A percentile compares a stretch with the other conserved stretches of the same genome.
Conservation (phyloP, 2,797 vertebrate genomes). For the Enteromius fasciolatus region DNA sequence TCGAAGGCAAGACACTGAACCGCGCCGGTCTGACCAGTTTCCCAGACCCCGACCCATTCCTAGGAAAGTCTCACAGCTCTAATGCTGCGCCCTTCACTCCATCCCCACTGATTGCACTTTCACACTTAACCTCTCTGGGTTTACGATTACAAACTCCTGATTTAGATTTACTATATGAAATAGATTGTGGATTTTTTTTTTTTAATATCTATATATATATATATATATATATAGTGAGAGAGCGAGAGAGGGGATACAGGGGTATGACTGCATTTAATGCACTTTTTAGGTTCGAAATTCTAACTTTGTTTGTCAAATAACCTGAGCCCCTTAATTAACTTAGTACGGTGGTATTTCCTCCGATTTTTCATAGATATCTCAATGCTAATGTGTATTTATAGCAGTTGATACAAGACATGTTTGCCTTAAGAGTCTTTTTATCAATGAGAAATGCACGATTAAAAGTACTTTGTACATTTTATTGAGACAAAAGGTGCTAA, state of each 20-base stretch:
- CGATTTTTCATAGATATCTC: conserved; percentile 73
- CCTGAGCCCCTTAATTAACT: conserved; percentile 62
- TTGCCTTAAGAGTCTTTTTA: conserved; percentile 85
- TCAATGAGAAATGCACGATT: conserved; percentile 78
- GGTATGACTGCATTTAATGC: conserved; percentile 67
- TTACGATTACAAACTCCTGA: conserved; percentile 45
- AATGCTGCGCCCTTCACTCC: conserved; percentile 61
- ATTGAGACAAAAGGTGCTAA: conserved; percentile 79
- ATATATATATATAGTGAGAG: background rate
- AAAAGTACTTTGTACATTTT: conserved; percentile 71
- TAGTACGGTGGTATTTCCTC: conserved; percentile 53
- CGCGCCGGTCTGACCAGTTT: conserved; percentile 81
- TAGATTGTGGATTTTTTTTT: conserved; percentile 55
- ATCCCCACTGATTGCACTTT: conserved; percentile 48
- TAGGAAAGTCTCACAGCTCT: conserved; percentile 97
- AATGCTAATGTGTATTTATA: conserved; percentile 78
- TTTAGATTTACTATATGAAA: conserved; percentile 33
- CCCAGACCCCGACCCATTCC: conserved; percentile 91
- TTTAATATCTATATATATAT: background rate
- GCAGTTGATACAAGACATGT: conserved; percentile 74
- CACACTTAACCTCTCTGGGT: conserved; percentile 45
- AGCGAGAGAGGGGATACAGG: background rate
- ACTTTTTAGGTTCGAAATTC: conserved; percentile 70
- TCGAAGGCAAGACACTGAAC: conserved; percentile 86
- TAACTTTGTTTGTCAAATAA: conserved; percentile 60